Conservation (phyloP, 1,140 invertebrate species). For the Laupala kohalensis region DNA sequence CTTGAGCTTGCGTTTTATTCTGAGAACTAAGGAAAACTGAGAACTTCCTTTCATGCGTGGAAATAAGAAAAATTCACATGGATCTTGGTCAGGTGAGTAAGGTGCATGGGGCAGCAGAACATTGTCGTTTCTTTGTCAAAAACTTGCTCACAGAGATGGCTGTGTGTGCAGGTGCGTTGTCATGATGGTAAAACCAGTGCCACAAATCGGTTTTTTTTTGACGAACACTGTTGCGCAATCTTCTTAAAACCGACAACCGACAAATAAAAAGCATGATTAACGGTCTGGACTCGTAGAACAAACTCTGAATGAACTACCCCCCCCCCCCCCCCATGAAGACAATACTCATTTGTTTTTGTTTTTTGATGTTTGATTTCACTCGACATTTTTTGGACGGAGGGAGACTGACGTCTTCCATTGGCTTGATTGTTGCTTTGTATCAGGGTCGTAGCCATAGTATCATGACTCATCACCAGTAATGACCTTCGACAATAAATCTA, state of each 20-base stretch:
- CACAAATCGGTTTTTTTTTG: slow-evolving; percentile 1
- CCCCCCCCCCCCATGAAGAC: slow-evolving; percentile 14
- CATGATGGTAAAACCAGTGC: no score
- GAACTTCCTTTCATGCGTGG: no score
- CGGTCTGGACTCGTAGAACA: slow-evolving; percentile 16
- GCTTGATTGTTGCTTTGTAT: slow-evolving; percentile 16
- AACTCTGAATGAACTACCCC: slow-evolving; percentile 7
- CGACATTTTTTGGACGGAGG: slow-evolving; percentile 8
- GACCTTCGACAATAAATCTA: neutral
- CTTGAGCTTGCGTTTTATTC: no score
- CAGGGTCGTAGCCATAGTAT: slow-evolving; percentile 13
- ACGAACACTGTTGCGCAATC: slow-evolving; percentile 13
- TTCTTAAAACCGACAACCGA: slow-evolving; percentile 12
- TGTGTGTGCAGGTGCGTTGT: no score
- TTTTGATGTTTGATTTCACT: slow-evolving; percentile 13
- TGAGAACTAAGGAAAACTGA: no score
- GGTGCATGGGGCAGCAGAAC: no score
- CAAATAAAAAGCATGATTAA: slow-evolving; percentile 16
- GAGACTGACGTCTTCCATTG: slow-evolving; percentile 11
- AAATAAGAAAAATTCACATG: no score
- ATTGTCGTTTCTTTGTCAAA: no score
- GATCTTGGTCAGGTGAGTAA: no score
- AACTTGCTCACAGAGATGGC: no score
- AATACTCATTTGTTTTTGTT: slow-evolving; percentile 9
- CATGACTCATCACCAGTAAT: slow-evolving; percentile 16